Conservation (phyloP, 2,888 invertebrate species). For the Marronus borbonicus region DNA sequence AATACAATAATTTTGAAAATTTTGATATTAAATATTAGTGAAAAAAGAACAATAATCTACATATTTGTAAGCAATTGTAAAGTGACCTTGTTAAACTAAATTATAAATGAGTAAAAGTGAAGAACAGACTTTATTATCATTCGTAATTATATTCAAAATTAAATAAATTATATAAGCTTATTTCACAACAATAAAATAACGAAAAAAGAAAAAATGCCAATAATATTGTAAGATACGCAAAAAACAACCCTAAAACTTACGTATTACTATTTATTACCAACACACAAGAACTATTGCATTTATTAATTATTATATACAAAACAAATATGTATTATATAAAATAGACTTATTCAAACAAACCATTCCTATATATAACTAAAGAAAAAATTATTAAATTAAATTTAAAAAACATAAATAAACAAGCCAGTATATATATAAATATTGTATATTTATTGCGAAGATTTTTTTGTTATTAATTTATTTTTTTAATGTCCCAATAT, state of each 20-base stretch:
- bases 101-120: neutral
- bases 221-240: conserved; percentile 29
- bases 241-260: neutral
- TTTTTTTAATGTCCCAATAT: too few relatives aligned
- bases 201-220: conserved; percentile 20
- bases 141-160: neutral
- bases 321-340: neutral
- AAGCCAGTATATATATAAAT: too few relatives aligned
- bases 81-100: conserved; percentile 22
- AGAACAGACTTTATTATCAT: neutral
- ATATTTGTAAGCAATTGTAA: conserved; percentile 2
- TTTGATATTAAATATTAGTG: neutral
- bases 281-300: neutral
- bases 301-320: conserved; percentile 8
- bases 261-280: neutral
- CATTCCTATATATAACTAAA: conserved; percentile 10
- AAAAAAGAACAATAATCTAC: neutral
- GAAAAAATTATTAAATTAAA: neutral
- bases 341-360: neutral
- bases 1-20: neutral
- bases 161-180: conserved; percentile 4
- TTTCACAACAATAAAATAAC: conserved; percentile 3
- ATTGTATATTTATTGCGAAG: too few relatives aligned
- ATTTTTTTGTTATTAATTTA: too few relatives aligned
- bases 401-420: neutral